A percentile compares a stretch with the other conserved stretches of the same genome.
phyloP scores from a whole-genome alignment of 2,888 invertebrate genomes.

The Troides helena region DNA sequence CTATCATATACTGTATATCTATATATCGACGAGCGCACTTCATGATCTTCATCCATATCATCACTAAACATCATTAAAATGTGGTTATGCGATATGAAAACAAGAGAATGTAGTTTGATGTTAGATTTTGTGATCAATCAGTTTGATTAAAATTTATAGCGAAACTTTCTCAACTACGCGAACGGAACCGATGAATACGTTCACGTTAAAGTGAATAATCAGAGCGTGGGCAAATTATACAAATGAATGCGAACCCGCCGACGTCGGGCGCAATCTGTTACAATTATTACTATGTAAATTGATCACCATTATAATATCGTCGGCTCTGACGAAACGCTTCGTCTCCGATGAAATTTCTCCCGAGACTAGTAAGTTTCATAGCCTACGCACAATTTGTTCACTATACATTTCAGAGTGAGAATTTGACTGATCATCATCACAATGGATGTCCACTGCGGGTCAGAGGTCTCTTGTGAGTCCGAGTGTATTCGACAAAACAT shows the following conservation, averaged over 20 bases:
- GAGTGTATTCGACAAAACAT: no score
- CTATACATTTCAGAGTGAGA: no score
- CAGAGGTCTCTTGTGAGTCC: no score
- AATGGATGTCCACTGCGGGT: no score
- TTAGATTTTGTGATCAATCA: background rate
- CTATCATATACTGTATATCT: no score
- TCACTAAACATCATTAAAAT: no score
- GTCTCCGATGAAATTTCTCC: conserved; percentile 19
- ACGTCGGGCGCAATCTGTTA: conserved; percentile 60
- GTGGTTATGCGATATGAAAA: no score
- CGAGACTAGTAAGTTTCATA: conserved; percentile 7
- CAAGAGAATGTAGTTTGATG: no score
- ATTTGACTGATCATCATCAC: no score
- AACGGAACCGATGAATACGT: conserved; percentile 29
- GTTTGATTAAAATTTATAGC: conserved; percentile 2
- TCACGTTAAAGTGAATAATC: conserved; percentile 44
- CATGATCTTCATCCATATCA: no score
- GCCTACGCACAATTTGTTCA: background rate
- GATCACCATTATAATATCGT: conserved; percentile 52
- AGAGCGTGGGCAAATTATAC: conserved; percentile 50
- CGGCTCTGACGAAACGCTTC: conserved; percentile 26
- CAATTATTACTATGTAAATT: conserved; percentile 74
- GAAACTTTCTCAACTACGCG: conserved; percentile 1
- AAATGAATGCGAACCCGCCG: conserved; percentile 55
- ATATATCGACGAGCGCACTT: no score